Base-by-base conservation (phyloP, 2,888 invertebrate genomes). In the Schizotus pectinicornis region DNA sequence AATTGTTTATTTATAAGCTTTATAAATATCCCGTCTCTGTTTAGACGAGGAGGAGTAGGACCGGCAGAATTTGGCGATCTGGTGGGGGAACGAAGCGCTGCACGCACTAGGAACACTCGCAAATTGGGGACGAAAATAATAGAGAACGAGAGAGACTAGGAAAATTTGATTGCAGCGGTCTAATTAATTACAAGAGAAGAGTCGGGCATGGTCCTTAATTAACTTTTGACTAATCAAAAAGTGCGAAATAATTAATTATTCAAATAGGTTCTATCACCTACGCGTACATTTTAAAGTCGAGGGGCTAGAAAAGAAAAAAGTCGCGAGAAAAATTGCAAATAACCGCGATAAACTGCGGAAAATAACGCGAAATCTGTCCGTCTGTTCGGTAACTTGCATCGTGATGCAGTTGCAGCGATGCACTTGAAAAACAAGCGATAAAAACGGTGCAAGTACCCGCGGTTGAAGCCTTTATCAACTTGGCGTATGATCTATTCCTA, bases 401-500 rank as follows among this genome's bases (percentile, higher is more conserved):
- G 49, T 42, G 43, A 56, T 56, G 56, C 56, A 56, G 36, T 43
- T 36, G 56, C 50, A 50, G 31, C 13, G 50, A 12, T 56, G 56
- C 56, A 56, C 39, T 14, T 7, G 11, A 43, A 42, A 38, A 48
- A 2, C 48, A 11, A 43, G 39, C 48, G 42, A 53, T 32, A 13
- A 45, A 51, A 53, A 38, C 31, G 36, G 3, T 36, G 37, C 33
- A 49, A 56, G 56, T 56, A 31, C 8, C 6, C 43, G 35, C 42
- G 22, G 22, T 22, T 32, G 35, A 41, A 38, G 9, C 35, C 47
- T 42, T 48, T 42, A 47, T 48, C 56, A 66, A 61, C 60, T 60
- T 62, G 66, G 68, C 69, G 77, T 77, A 79, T 79, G 79, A 79
- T 78, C 79, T 76, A 74, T 74, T 74, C 70, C 74, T 79, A 78